A percentile compares a stretch with the other conserved stretches of the same genome.
phyloP scores from a whole-genome alignment of 2,113 vertebrate genomes.

The Gavialis gangeticus region DNA sequence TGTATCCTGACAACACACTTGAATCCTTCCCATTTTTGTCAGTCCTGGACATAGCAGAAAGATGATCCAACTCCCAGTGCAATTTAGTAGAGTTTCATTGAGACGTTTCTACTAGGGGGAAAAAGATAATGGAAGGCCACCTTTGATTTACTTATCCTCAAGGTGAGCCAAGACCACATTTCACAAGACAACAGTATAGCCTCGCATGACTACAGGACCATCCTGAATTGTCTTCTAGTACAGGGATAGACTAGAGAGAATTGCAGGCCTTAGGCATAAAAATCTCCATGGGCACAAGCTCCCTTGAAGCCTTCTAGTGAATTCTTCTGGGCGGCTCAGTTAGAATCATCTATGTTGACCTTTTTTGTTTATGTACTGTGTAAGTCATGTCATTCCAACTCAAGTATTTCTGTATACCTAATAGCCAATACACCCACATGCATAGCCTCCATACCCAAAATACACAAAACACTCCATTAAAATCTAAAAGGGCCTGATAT shows the following conservation, averaged over 20 bases:
- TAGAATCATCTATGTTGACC: background rate
- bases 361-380: background rate
- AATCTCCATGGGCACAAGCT: background rate
- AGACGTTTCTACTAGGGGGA: too few species aligned
- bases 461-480: background rate
- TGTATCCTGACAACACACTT: background rate
- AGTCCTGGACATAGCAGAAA: too few species aligned
- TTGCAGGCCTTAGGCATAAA: background rate
- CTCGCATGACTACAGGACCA: background rate
- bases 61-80: too few species aligned
- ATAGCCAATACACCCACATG: background rate
- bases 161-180: background rate
- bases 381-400: background rate
- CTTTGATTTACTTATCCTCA: background rate
- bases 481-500: background rate
- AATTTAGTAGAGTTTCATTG: too few species aligned
- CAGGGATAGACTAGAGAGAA: background rate
- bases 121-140: background rate
- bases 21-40: too few species aligned
- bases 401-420: background rate
- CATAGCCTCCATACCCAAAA: background rate
- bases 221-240: background rate
- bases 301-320: background rate
- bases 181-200: background rate
- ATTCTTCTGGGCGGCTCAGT: background rate